Evolutionary conservation across 2,113 vertebrate species (phyloP), one percentile per base, ranked within the genome.

Genomic region (Varanus salvator): DNA sequence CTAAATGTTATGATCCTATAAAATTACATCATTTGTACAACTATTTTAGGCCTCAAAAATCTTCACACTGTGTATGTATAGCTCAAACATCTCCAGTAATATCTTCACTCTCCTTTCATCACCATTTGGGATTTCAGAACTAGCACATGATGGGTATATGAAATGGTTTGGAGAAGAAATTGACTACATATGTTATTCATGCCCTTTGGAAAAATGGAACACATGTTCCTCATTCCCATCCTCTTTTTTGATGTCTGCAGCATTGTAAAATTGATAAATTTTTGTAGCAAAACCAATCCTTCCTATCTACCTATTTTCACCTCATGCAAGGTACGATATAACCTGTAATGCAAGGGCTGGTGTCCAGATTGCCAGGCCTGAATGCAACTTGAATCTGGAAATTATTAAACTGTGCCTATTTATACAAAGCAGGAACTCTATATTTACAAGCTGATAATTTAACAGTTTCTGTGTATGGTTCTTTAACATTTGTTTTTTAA

Each of bases 221-320:
- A 57, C 92, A 72, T 81, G 91, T 85, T 84, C 95, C 86, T 91
- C 85, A 77, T 92, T 94, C 86, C 76, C 57, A 57, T 57, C 80
- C n/a, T 25, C 17, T 57, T 87, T 86, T 78, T 34, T 17, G 0
- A 88, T 92, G 85, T 38, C 75, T 81, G 12, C 29, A 11, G 71
- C 29, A 0, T 2, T 48, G 48, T 3, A 0, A 71, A 80, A 93
- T 89, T 86, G 88, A 93, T 90, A 88, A 60, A 25, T 68, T 75
- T 12, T 31, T 0, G 0, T 5, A 31, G 85, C 1, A 1, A 85
- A 38, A 74, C n/a, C 25, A 80, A 31, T 31, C 31, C 69, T 74
- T 50, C 11, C 52, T 31, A 74, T 54, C 71, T 54, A 48, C 69
- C 34, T 4, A 82, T 34, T 34, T 54, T 87, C 14, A 0, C 25